Evolutionary conservation across 2,888 invertebrate species (phyloP).

Genomic region (Trachelus troglodyta): DNA sequence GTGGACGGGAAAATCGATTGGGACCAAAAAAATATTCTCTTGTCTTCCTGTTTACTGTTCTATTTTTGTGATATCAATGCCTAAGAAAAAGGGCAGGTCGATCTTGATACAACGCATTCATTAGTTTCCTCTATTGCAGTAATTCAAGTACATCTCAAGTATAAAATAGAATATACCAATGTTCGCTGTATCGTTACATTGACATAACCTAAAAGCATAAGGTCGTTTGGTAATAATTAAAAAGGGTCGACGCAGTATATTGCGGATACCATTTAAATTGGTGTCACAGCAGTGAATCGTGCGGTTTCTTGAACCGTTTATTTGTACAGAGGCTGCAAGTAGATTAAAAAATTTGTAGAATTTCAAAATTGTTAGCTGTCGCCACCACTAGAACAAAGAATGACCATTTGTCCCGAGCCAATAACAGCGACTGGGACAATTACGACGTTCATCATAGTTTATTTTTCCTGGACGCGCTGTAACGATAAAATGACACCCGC

Average conservation of each 20-base stretch:
- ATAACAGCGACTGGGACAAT: not conserved
- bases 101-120: not conserved
- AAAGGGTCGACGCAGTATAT: not conserved
- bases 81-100: not conserved
- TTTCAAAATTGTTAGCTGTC: not conserved
- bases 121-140: not conserved
- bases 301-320: not conserved
- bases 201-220: no score
- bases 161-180: no score
- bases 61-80: not conserved
- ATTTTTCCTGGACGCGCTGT: not conserved
- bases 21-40: not conserved
- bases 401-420: conserved; percentile 4
- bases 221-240: no score
- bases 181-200: not conserved
- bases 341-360: not conserved
- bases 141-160: not conserved
- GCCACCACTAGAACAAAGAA: not conserved
- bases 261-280: not conserved
- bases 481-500: not conserved
- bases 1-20: not conserved
- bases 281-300: not conserved
- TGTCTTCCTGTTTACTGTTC: not conserved
- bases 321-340: conserved; percentile 10
- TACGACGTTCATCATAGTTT: not conserved